A percentile compares a stretch with the other conserved stretches of the same genome.
These are phyloP conservation scores for Tetragonula carbonaria DNA, from an alignment of 2,888 invertebrate species.

Conservation along the genomic window DNA sequence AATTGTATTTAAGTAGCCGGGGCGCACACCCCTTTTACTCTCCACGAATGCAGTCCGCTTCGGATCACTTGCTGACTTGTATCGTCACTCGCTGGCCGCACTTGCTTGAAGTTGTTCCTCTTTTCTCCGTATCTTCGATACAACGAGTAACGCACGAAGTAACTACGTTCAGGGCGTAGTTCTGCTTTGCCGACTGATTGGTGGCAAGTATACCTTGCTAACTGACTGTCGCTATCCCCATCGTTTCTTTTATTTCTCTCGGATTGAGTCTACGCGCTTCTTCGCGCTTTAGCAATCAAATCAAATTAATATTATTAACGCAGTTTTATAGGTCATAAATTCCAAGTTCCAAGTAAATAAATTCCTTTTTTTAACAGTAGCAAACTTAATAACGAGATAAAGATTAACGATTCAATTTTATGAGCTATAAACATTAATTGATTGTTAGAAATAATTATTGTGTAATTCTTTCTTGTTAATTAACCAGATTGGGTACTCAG, in stretches of 20 bases:
- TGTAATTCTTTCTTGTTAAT: background rate
- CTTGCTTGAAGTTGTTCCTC: constrained; percentile 52
- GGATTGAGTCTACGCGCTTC: background rate
- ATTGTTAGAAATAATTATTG: background rate
- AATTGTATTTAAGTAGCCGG: constrained; percentile 64
- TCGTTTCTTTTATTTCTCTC: background rate
- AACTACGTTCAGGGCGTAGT: constrained; percentile 20
- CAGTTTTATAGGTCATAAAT: background rate
- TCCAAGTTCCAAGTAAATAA: background rate
- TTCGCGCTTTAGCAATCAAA: background rate
- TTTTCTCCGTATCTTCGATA: constrained; percentile 29
- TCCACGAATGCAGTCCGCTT: constrained; percentile 57
- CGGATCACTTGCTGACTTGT: constrained; percentile 63
- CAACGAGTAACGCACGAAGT: constrained; percentile 24
- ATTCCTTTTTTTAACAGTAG: background rate
- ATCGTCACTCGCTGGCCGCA: constrained; percentile 37
- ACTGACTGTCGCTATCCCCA: background rate
- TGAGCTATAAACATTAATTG: background rate
- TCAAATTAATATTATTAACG: background rate
- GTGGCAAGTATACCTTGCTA: background rate
- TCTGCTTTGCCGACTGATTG: background rate
- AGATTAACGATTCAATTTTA: background rate
- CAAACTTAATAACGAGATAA: background rate
- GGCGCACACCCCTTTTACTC: constrained; percentile 66
- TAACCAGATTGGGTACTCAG: background rate